A percentile compares a stretch with the other conserved stretches of the same genome.
These are phyloP conservation scores for Antrozous pallidus DNA, from an alignment of 2,797 vertebrate genomes.

Conservation along the genomic window DNA sequence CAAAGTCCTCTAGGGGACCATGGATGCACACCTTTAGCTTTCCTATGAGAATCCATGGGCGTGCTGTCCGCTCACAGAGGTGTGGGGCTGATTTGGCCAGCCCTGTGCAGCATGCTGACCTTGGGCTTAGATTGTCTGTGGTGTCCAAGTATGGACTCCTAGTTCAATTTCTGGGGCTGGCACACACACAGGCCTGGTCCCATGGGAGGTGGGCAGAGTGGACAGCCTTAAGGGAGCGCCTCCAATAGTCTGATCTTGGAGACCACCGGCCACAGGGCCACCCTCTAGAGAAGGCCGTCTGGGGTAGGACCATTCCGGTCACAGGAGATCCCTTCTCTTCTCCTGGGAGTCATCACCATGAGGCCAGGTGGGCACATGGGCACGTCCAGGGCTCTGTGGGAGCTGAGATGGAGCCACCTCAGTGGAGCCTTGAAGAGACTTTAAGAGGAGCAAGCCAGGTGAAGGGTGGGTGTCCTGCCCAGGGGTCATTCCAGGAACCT, in stretches of 20 bases:
- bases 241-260: background rate
- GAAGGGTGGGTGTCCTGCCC: background rate
- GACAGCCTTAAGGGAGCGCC: background rate
- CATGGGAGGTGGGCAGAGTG: background rate
- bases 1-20: no score
- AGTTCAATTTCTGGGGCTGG: accelerated
- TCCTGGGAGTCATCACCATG: accelerated
- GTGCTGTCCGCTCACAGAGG: background rate
- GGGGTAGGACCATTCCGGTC: background rate
- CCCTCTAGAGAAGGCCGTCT: background rate
- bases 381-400: background rate
- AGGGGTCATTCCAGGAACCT: background rate
- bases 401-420: background rate
- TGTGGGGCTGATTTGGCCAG: background rate
- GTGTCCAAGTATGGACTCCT: background rate
- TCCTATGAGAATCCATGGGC: background rate
- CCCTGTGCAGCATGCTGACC: accelerated
- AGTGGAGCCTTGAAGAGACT: background rate
- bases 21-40: background rate
- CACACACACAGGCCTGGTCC: background rate
- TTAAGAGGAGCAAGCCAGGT: background rate
- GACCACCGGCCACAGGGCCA: accelerated
- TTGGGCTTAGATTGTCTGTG: background rate
- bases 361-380: background rate
- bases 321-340: background rate